A percentile compares a stretch with the other conserved stretches of the same genome.
These are phyloP conservation scores for Nasonia longicornis DNA, from an alignment of 1,140 invertebrate species.

Conservation along the genomic window DNA sequence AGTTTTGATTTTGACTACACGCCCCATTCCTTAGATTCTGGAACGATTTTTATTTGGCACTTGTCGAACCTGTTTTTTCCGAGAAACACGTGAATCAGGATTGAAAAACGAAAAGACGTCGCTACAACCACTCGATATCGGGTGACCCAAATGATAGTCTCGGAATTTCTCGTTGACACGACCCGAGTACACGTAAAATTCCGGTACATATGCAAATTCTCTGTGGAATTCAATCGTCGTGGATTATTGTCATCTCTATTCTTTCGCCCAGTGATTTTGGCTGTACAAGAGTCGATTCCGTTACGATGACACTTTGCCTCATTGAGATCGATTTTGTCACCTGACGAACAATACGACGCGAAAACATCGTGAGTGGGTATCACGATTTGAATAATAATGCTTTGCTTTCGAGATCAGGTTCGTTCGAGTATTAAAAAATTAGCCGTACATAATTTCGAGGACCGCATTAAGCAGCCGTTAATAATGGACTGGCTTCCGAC, in stretches of 20 bases:
- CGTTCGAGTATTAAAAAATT: background rate
- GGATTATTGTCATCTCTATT: background rate
- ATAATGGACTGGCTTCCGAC: background rate
- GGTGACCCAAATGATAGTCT: background rate
- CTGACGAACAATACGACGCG: background rate
- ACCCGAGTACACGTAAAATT: background rate
- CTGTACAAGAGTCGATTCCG: background rate
- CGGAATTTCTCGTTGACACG: conserved; percentile 7
- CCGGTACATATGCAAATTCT: background rate
- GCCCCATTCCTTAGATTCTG: background rate
- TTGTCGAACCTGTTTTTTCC: background rate
- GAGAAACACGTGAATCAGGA: background rate
- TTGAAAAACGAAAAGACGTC: background rate
- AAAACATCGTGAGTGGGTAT: conserved; percentile 2
- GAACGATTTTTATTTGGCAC: background rate
- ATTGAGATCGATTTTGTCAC: conserved; percentile 2
- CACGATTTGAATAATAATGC: background rate
- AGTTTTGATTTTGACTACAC: background rate
- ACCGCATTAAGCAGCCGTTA: background rate
- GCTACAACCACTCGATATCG: background rate
- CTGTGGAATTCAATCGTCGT: background rate
- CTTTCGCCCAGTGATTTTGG: background rate
- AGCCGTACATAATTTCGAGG: background rate
- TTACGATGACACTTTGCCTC: background rate
- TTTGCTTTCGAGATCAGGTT: background rate